Evolutionary conservation across 2,888 invertebrate species (phyloP), one percentile per base, ranked within the genome.

Genomic region (Heliconius hortense): DNA sequence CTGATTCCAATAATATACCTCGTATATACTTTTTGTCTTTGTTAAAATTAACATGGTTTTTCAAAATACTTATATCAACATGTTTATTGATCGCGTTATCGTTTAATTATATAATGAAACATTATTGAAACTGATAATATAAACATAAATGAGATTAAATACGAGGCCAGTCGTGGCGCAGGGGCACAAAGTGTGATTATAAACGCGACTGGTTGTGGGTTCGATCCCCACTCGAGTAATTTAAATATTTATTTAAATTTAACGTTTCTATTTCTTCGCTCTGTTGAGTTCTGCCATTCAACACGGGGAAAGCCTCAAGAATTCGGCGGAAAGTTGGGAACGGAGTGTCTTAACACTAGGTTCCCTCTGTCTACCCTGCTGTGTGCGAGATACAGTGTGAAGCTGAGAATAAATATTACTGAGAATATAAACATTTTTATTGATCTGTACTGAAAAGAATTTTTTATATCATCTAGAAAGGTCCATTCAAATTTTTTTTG

Each of bases 31-130:
- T 75, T 75, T 75, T 31, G 24, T 43, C 59, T 78, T 56, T 67
- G 68, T 71, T 76, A 53, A 39, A 66, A 35, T 69, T 63, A 73
- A 24, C 24, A 39, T 35, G 56, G 60, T 77, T 81, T 78, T 79
- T 79, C 80, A 83, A 83, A 83, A 84, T 81, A 80, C 82, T 86
- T 84, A 85, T 83, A 81, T 86, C 82, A 83, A 84, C 82, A 84
- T 85, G 79, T 85, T 86, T 84, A 86, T 85, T 82, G 79, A 76
- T 72, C 76, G 75, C 72, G 74, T 81, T 82, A 81, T 82, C 78
- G 81, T 72, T 82, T 84, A 81, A 79, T 79, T 81, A 82, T 83
- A 82, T 85, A 85, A 84, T 80, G 79, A 72, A 28, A 75, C 79
- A 62, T 73, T 81, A 79, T 79, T 80, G 81, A 81, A 78, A 53